These are phyloP conservation scores for Scylla paramamosain DNA, from an alignment of 1,140 invertebrate species.

Conservation along the genomic window DNA sequence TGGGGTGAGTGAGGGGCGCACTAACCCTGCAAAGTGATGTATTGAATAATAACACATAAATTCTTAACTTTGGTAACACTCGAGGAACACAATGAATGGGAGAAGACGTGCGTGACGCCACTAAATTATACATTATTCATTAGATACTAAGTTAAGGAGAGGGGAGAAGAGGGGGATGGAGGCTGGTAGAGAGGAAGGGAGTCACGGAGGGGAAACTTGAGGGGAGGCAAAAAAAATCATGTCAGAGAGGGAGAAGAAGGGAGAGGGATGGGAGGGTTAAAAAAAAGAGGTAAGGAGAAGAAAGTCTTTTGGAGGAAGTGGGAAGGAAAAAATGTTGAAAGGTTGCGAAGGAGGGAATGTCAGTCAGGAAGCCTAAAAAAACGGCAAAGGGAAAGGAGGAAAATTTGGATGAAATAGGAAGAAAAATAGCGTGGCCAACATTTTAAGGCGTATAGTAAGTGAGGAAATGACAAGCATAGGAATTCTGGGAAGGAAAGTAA, in stretches of 20 bases:
- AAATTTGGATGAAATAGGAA: conserved; percentile 1
- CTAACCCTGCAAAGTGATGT: background rate
- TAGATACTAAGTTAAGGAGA: background rate
- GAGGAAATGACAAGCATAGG: background rate
- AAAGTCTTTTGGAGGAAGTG: background rate
- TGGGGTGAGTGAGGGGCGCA: background rate
- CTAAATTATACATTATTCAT: conserved; percentile 16
- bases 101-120: background rate
- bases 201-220: background rate
- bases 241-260: background rate
- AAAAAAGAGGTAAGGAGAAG: background rate
- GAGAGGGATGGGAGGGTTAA: background rate
- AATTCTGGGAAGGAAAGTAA: background rate
- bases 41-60: conserved; percentile 6
- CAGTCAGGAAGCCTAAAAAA: background rate
- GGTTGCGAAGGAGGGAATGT: background rate
- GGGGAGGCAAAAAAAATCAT: background rate
- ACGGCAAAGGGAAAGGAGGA: background rate
- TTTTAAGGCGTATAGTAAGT: background rate
- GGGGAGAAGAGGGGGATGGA: background rate
- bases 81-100: background rate
- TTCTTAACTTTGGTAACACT: conserved; percentile 9
- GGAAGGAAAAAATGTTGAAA: background rate
- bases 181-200: background rate
- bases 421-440: background rate